A percentile compares a stretch with the other conserved stretches of the same genome.
phyloP scores from a whole-genome alignment of 2,113 vertebrate species.

The Numenius arquata region DNA sequence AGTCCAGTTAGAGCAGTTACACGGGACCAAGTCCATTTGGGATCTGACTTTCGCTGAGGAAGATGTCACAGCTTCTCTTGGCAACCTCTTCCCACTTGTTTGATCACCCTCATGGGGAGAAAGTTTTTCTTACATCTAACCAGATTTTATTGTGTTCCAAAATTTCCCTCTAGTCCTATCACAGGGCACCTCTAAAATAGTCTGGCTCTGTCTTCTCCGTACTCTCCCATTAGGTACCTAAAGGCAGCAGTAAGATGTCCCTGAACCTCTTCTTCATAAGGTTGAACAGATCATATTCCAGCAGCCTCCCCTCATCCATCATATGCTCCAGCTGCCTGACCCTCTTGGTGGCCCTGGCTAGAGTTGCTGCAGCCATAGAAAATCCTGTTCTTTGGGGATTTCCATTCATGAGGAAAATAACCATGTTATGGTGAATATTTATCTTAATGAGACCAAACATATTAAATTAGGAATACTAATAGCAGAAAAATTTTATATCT shows the following conservation, averaged over 20 bases:
- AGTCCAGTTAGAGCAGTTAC: too few species aligned
- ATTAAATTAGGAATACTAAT: background rate
- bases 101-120: background rate
- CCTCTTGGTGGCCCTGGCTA: background rate
- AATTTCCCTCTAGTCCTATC: background rate
- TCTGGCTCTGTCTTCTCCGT: background rate
- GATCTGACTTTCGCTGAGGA: background rate
- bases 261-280: background rate
- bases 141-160: background rate
- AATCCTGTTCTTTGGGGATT: background rate
- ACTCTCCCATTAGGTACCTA: background rate
- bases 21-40: too few species aligned
- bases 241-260: background rate
- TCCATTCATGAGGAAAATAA: background rate
- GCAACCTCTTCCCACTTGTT: background rate
- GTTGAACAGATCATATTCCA: background rate
- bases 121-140: background rate
- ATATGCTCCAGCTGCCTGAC: background rate
- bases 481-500: background rate
- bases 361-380: background rate
- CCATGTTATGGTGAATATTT: background rate
- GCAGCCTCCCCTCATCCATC: background rate
- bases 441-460: background rate
- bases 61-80: background rate
- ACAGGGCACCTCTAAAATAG: background rate